Conservation (phyloP, 1,140 invertebrate genomes). For the Drosophila cardini region DNA sequence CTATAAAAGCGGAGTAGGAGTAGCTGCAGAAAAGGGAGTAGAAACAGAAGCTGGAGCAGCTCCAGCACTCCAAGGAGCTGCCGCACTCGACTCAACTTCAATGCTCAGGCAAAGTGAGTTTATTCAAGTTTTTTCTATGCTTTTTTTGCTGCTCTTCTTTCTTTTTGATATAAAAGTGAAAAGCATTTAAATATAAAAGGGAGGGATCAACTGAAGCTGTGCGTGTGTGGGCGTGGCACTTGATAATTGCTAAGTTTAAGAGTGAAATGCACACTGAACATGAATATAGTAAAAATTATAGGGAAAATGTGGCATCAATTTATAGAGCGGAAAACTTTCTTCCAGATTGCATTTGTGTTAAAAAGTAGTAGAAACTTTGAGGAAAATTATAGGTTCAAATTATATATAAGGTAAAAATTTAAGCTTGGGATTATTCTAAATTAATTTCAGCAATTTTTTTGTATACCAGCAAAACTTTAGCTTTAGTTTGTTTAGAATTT, state of each 20-base stretch:
- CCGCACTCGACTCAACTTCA: slow-evolving; percentile 62
- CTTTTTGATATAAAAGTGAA: slow-evolving; percentile 77
- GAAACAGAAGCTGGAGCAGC: slow-evolving; percentile 29
- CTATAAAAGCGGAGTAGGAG: slow-evolving; percentile 10
- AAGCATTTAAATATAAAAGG: slow-evolving; percentile 83
- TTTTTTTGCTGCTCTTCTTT: background rate
- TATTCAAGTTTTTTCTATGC: slow-evolving; percentile 62
- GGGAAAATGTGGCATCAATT: no score
- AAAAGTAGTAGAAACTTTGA: no score
- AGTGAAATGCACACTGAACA: slow-evolving; percentile 25
- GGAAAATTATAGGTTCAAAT: no score
- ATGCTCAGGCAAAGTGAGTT: slow-evolving; percentile 65
- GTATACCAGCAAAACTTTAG: background rate
- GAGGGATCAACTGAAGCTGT: slow-evolving; percentile 26
- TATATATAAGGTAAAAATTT: no score
- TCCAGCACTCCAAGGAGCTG: slow-evolving; percentile 16
- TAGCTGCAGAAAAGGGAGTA: slow-evolving; percentile 27
- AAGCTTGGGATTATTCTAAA: background rate
- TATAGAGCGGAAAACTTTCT: no score
- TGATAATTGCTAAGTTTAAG: slow-evolving; percentile 64
- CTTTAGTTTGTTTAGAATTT: slow-evolving; percentile 9
- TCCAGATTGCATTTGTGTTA: no score
- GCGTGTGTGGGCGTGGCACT: slow-evolving; percentile 45
- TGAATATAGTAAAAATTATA: no score
- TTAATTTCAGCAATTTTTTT: background rate